These are phyloP conservation scores for Paragorgia papillata DNA, from an alignment of 92 coral and sea anemone species.

Conservation along the genomic window DNA sequence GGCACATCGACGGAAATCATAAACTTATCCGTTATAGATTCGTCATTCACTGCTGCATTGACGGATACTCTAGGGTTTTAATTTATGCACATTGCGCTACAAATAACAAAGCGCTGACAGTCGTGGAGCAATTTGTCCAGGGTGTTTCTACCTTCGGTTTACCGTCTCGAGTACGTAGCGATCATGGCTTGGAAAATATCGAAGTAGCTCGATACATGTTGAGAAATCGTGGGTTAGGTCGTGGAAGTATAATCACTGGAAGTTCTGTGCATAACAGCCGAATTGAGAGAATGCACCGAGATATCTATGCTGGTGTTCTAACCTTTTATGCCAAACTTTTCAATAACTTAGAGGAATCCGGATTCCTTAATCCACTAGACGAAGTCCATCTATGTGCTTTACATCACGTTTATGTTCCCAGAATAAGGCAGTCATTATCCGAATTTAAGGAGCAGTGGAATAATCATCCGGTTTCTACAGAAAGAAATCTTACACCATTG, in stretches of 20 bases:
- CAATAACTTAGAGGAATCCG: slow-evolving; percentile 36
- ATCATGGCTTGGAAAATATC: slow-evolving; percentile 31
- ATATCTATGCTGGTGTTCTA: slow-evolving; percentile 18
- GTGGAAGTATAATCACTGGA: slow-evolving; percentile 28
- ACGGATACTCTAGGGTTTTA: slow-evolving; percentile 32
- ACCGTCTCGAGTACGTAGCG: slow-evolving; percentile 36
- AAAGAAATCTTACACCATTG: slow-evolving; percentile 7
- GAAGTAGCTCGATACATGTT: slow-evolving; percentile 32
- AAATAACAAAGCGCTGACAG: slow-evolving; percentile 14
- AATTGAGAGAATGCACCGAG: slow-evolving; percentile 13
- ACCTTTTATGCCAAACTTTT: slow-evolving; percentile 12
- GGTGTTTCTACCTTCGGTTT: not conserved
- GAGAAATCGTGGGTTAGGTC: not conserved
- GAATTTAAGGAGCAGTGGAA: slow-evolving; percentile 19
- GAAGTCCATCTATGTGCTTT: not conserved
- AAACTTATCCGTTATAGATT: no score
- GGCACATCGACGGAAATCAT: no score
- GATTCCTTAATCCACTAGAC: slow-evolving; percentile 10
- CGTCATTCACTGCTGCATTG: slow-evolving; percentile 1
- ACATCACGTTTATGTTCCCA: slow-evolving; percentile 12
- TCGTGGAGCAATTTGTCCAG: not conserved
- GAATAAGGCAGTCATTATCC: not conserved
- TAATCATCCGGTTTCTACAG: slow-evolving; percentile 14
- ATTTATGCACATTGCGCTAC: slow-evolving; percentile 23
- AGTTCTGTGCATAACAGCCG: slow-evolving; percentile 31